Percentiles rank a stretch among this genome's conserved stretches.
These are phyloP conservation scores for Stenodema calcarata DNA, from an alignment of 2,888 invertebrate genomes.

Conservation along the genomic window DNA sequence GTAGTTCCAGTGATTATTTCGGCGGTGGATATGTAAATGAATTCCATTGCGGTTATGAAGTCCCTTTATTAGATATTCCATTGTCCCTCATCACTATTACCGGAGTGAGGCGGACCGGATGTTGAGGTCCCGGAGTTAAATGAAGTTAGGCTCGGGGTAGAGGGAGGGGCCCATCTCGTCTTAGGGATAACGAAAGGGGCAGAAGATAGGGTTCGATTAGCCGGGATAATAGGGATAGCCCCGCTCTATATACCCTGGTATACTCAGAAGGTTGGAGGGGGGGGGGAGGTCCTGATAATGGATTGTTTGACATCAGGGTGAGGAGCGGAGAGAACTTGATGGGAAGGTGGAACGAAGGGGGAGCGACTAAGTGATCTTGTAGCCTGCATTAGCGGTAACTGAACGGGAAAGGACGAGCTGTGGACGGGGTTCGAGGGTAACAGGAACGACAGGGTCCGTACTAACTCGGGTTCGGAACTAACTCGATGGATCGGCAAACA, in stretches of 20 bases:
- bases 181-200: slow-evolving; percentile 1
- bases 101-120: background rate
- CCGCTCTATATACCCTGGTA: background rate
- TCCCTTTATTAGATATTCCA: slow-evolving; percentile 12
- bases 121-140: background rate
- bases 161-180: slow-evolving; percentile 1
- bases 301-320: slow-evolving; percentile 19
- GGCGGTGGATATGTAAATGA: background rate
- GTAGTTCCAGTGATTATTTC: background rate
- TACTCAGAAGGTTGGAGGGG: too few relatives aligned
- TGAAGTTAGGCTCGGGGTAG: background rate
- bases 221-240: slow-evolving; percentile 24
- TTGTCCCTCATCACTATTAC: slow-evolving; percentile 5
- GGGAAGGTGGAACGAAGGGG: background rate
- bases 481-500: slow-evolving; percentile 29
- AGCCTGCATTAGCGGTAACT: slow-evolving; percentile 28
- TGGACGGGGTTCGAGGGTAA: background rate
- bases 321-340: background rate
- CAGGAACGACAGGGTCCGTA: background rate
- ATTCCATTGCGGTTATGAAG: slow-evolving; percentile 12
- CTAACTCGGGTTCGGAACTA: background rate
- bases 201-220: slow-evolving; percentile 20
- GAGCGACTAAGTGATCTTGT: slow-evolving; percentile 19
- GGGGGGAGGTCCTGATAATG: background rate
- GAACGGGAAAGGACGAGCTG: background rate